Conservation (phyloP, 2,113 vertebrate genomes). For the Ammodytes marinus region DNA sequence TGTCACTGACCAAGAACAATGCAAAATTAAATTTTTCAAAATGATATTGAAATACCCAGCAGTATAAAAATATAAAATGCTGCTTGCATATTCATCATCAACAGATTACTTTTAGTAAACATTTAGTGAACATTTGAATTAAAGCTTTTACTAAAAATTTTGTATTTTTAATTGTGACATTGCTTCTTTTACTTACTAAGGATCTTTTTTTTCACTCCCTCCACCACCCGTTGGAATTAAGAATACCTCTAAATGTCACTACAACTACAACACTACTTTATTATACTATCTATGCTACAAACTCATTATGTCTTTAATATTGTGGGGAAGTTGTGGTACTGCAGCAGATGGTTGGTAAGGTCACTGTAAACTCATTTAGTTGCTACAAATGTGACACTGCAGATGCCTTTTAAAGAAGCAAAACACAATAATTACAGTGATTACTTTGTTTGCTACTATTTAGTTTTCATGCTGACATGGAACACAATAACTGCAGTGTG, state of each 20-base stretch:
- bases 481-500: neutral
- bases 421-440: neutral
- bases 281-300: too few species aligned
- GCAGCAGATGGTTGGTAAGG: constrained; percentile 3
- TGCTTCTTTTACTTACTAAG: neutral
- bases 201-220: neutral
- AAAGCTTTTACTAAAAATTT: neutral
- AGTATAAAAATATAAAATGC: neutral
- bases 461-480: constrained; percentile 4
- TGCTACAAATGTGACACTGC: neutral
- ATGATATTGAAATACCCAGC: too few species aligned
- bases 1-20: neutral
- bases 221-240: too few species aligned
- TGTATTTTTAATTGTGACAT: neutral
- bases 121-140: too few species aligned
- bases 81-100: neutral
- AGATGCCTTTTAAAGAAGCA: neutral
- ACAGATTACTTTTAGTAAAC: too few species aligned
- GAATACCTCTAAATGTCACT: neutral
- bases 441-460: neutral
- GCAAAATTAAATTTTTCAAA: neutral
- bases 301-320: neutral
- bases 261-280: too few species aligned
- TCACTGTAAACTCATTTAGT: neutral
- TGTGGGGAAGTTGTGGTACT: neutral